A percentile compares a stretch with the other conserved stretches of the same genome.
These are phyloP conservation scores for Eolophus roseicapilla DNA, from an alignment of 2,113 vertebrate species.

Conservation along the genomic window DNA sequence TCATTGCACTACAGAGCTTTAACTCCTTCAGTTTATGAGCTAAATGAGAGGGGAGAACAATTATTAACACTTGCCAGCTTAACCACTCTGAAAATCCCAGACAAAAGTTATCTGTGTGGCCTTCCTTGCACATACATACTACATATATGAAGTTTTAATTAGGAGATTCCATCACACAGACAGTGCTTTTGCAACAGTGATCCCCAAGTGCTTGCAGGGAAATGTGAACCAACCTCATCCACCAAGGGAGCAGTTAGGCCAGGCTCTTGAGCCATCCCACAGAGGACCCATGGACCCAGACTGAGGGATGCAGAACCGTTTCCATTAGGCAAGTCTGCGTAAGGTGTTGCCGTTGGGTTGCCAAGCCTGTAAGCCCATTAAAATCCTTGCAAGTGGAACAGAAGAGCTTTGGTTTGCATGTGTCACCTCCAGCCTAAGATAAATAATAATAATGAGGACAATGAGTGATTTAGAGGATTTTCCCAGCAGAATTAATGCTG, in stretches of 20 bases:
- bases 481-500: conserved; percentile 23
- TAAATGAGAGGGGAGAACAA: neutral
- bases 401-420: neutral
- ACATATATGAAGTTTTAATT: neutral
- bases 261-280: neutral
- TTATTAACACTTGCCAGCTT: neutral
- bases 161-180: neutral
- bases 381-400: neutral
- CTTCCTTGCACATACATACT: neutral
- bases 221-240: neutral
- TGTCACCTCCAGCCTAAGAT: neutral
- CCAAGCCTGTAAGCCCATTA: neutral
- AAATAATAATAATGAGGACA: conserved; percentile 51
- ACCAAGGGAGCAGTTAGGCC: neutral
- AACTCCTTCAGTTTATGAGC: neutral
- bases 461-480: conserved; percentile 40
- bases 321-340: neutral
- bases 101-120: neutral
- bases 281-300: neutral
- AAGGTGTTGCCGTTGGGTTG: neutral
- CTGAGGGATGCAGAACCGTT: neutral
- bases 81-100: neutral
- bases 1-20: neutral
- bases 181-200: neutral
- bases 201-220: neutral